phyloP scores from a whole-genome alignment of 2,888 invertebrate genomes.

The Disparrhopalites patrizii region DNA sequence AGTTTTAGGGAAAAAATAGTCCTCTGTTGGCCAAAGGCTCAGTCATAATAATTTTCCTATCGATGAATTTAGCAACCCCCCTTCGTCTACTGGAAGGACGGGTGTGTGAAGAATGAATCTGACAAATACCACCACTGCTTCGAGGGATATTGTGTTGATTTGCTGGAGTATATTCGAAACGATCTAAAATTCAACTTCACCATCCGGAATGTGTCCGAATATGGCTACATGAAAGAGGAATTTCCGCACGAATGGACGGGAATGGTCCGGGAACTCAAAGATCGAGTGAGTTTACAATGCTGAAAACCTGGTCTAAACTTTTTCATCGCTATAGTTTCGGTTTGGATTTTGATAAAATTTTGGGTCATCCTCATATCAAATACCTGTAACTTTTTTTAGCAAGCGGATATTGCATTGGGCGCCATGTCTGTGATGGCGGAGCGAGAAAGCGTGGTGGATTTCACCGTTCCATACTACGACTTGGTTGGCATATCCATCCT shows the following conservation, averaged over 20 bases:
- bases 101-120: constrained; percentile 46
- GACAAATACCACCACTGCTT: constrained; percentile 51
- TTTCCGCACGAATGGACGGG: constrained; percentile 72
- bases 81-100: not conserved
- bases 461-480: not conserved
- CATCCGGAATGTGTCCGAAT: constrained; percentile 57
- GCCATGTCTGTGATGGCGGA: constrained; percentile 93
- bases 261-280: constrained; percentile 73
- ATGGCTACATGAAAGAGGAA: constrained; percentile 83
- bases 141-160: constrained; percentile 87
- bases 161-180: constrained; percentile 79
- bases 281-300: constrained; percentile 62
- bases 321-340: too few species aligned
- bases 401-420: constrained; percentile 89
- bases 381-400: constrained; percentile 51
- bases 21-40: too few species aligned
- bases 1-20: too few species aligned
- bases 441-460: constrained; percentile 52
- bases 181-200: constrained; percentile 84
- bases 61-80: not conserved
- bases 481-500: constrained; percentile 88
- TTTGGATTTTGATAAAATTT: not conserved
- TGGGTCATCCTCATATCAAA: not conserved
- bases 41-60: too few species aligned
- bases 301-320: too few species aligned